Conservation (phyloP, 2,888 invertebrate genomes). For the Catotricha subobsoleta region DNA sequence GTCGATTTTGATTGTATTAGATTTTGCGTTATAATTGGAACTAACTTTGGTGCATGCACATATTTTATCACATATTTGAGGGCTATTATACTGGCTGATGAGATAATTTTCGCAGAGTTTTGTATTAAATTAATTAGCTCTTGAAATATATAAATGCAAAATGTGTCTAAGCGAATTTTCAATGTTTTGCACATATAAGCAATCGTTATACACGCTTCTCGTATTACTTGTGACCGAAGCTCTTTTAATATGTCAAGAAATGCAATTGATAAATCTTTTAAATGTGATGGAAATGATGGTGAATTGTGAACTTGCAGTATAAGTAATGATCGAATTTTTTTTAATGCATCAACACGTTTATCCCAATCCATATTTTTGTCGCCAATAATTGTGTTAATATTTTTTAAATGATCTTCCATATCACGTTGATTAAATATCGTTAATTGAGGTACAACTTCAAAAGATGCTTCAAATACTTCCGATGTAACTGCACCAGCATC, state of each 20-base stretch:
- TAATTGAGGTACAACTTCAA: constrained; percentile 65
- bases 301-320: constrained; percentile 56
- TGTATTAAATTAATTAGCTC: constrained; percentile 77
- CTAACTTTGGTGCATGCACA: constrained; percentile 60
- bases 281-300: constrained; percentile 48
- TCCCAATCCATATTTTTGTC: constrained; percentile 85
- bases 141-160: constrained; percentile 67
- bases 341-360: constrained; percentile 75
- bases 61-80: constrained; percentile 75
- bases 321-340: constrained; percentile 66
- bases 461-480: constrained; percentile 70
- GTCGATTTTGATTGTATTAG: constrained; percentile 73
- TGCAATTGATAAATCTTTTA: constrained; percentile 64
- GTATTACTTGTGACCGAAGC: constrained; percentile 75
- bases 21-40: constrained; percentile 60
- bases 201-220: constrained; percentile 90
- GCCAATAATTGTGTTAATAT: constrained; percentile 53
- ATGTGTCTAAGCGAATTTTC: constrained; percentile 66
- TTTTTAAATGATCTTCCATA: constrained; percentile 61
- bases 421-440: constrained; percentile 71
- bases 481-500: constrained; percentile 79
- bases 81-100: constrained; percentile 71
- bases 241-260: constrained; percentile 72
- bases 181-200: constrained; percentile 79
- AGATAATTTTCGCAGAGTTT: constrained; percentile 90